Percentiles rank a stretch among this genome's conserved stretches.
Evolutionary conservation across 2,888 invertebrate genomes (phyloP).

Genomic region (Agrotis clavis): DNA sequence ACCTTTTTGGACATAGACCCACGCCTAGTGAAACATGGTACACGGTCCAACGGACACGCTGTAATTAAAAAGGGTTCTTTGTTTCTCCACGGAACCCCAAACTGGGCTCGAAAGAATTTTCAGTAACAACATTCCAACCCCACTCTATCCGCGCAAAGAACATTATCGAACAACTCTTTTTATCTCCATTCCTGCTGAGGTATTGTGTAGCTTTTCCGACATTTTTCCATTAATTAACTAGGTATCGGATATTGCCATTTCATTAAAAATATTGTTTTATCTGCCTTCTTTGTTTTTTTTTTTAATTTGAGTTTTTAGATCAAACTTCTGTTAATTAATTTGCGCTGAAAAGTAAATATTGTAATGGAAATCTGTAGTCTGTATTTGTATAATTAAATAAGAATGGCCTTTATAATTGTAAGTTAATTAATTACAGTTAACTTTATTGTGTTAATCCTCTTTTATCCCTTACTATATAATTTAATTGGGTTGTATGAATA

Average conservation of each 20-base stretch:
- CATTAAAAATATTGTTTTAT: not conserved
- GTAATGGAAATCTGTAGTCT: not conserved
- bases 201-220: conserved; percentile 14
- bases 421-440: not conserved
- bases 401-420: not conserved
- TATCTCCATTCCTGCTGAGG: not conserved
- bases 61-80: conserved; percentile 49
- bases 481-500: not conserved
- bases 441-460: not conserved
- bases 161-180: conserved; percentile 12
- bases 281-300: not conserved
- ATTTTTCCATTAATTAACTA: conserved; percentile 22
- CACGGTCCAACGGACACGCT: conserved; percentile 22
- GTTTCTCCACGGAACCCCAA: conserved; percentile 28
- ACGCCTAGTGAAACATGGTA: conserved; percentile 34
- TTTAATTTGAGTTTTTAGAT: not conserved
- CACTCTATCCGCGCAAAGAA: not conserved
- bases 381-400: not conserved
- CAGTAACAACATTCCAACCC: conserved; percentile 22
- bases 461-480: not conserved
- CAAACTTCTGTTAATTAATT: not conserved
- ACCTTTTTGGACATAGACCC: not conserved
- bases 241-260: not conserved
- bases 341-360: not conserved
- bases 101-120: conserved; percentile 18